These are phyloP conservation scores for Gambusia yucatana DNA, from an alignment of 2,797 vertebrate genomes.

Conservation along the genomic window DNA sequence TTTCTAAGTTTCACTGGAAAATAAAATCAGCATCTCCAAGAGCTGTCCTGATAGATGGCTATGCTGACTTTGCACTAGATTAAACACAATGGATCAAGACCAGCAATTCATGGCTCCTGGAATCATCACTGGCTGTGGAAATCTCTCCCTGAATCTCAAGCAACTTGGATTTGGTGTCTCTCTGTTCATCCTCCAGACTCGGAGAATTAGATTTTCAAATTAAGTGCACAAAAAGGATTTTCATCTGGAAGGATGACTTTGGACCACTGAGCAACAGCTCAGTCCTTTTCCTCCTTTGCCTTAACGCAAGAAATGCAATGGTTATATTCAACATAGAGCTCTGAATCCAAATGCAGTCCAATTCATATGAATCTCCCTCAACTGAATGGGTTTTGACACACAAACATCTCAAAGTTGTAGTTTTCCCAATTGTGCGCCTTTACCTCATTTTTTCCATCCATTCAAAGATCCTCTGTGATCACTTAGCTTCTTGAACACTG, in stretches of 20 bases:
- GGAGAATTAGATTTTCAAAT: not conserved
- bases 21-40: not conserved
- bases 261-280: not conserved
- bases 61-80: not conserved
- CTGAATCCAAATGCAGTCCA: not conserved
- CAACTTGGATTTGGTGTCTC: not conserved
- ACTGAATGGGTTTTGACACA: not conserved
- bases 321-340: not conserved
- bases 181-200: not conserved
- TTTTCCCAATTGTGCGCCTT: not conserved
- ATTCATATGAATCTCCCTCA: not conserved
- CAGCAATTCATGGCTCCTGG: not conserved
- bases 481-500: not conserved
- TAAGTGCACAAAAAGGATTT: not conserved
- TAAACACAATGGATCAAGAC: not conserved
- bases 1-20: not conserved
- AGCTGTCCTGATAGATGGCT: not conserved
- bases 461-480: not conserved
- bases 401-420: not conserved
- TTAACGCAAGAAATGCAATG: not conserved
- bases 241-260: not conserved
- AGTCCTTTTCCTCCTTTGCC: not conserved
- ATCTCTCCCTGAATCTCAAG: not conserved
- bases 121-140: not conserved
- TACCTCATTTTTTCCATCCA: not conserved